Evolutionary conservation across 2,888 invertebrate species (phyloP).

Genomic region (Antheraea yamamai): DNA sequence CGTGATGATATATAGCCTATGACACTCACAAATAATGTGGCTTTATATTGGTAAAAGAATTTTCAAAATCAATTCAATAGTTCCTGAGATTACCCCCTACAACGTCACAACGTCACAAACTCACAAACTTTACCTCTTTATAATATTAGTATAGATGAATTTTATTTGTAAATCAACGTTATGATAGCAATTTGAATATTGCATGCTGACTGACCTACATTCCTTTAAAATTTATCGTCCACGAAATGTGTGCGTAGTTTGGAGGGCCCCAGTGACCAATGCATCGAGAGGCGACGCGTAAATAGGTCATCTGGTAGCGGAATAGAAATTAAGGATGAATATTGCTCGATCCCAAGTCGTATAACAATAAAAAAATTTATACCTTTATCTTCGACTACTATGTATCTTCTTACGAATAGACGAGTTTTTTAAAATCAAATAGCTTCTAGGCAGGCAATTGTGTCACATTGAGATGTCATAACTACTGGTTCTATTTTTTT

Average conservation of each 20-base stretch:
- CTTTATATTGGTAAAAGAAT: no score
- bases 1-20: no score
- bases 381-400: neutral
- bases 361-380: conserved; percentile 10
- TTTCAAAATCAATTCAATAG: no score
- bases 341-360: conserved; percentile 28
- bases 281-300: conserved; percentile 39
- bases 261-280: conserved; percentile 38
- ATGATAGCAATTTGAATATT: conserved; percentile 34
- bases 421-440: neutral
- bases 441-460: no score
- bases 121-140: no score
- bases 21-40: no score
- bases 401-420: neutral
- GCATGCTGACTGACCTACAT: conserved; percentile 35
- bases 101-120: no score
- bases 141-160: no score
- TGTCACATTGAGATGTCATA: no score
- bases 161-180: conserved; percentile 33
- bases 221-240: conserved; percentile 28
- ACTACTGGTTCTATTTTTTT: no score
- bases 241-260: conserved; percentile 26
- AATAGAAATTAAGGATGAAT: conserved; percentile 43
- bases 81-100: no score
- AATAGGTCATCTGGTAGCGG: conserved; percentile 41